phyloP scores from a whole-genome alignment of 2,797 vertebrate genomes.

The Phoeniculus purpureus region DNA sequence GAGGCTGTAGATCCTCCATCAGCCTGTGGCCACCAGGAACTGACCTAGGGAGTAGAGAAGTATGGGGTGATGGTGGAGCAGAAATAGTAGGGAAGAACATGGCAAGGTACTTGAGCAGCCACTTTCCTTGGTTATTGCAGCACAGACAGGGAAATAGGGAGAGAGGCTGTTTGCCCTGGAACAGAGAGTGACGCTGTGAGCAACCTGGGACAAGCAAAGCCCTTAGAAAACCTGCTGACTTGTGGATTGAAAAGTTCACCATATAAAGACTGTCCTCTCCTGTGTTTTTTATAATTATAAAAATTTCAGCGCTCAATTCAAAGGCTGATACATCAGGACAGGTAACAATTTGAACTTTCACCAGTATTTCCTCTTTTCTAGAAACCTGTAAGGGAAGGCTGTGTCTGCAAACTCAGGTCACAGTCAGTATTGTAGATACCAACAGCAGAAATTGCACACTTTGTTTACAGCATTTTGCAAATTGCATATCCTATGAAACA shows the following conservation, averaged over 20 bases:
- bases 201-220: background rate
- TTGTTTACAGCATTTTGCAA: background rate
- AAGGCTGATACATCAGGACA: background rate
- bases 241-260: background rate
- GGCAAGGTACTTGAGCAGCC: background rate
- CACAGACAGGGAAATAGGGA: background rate
- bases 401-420: background rate
- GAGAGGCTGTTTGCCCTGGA: background rate
- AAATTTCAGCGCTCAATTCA: background rate
- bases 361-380: background rate
- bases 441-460: background rate
- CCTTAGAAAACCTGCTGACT: background rate
- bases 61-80: background rate
- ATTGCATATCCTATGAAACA: background rate
- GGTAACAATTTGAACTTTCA: background rate
- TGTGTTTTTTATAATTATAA: background rate
- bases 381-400: background rate
- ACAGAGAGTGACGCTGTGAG: fast-evolving
- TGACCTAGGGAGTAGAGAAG: fast-evolving
- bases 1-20: background rate
- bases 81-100: background rate
- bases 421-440: background rate
- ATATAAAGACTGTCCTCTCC: background rate
- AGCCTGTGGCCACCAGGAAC: background rate
- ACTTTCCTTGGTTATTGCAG: background rate